Evolutionary conservation across 2,888 invertebrate genomes (phyloP).

Genomic region (Anaspis maculata): DNA sequence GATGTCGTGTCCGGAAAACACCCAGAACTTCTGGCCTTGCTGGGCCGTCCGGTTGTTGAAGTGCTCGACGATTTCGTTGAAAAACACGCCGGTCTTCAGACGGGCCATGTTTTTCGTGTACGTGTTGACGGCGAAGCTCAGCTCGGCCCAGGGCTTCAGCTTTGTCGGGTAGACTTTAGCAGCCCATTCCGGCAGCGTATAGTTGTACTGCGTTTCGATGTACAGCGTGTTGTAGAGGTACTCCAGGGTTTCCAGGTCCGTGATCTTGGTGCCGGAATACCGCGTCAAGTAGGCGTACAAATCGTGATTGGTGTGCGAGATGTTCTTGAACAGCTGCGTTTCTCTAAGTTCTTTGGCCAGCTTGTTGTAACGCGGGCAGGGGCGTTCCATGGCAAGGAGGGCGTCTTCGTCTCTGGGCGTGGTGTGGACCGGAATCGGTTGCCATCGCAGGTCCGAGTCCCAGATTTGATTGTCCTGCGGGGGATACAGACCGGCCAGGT

Average conservation of each 20-base stretch:
- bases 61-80: slow-evolving; percentile 59
- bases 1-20: slow-evolving; percentile 78
- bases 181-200: slow-evolving; percentile 36
- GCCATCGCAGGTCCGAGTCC: slow-evolving; percentile 57
- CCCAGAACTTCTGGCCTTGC: slow-evolving; percentile 48
- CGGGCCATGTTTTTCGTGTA: slow-evolving; percentile 51
- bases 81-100: slow-evolving; percentile 55
- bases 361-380: slow-evolving; percentile 58
- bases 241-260: slow-evolving; percentile 47
- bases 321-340: slow-evolving; percentile 32
- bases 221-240: slow-evolving; percentile 58
- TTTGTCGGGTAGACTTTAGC: slow-evolving; percentile 50
- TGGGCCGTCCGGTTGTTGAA: slow-evolving; percentile 42
- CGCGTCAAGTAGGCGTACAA: slow-evolving; percentile 58
- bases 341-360: slow-evolving; percentile 48
- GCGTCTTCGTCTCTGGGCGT: slow-evolving; percentile 54
- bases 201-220: slow-evolving; percentile 60
- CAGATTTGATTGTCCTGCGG: slow-evolving; percentile 52
- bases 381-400: slow-evolving; percentile 53
- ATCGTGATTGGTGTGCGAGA: slow-evolving; percentile 50
- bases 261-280: slow-evolving; percentile 53
- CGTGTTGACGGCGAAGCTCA: slow-evolving; percentile 51
- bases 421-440: slow-evolving; percentile 72
- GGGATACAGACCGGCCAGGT: slow-evolving; percentile 70
- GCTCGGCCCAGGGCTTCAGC: slow-evolving; percentile 53